Conservation (phyloP, 2,113 vertebrate genomes). For the crab-eating macaque (Macaca fascicularis) region T2T-MFA8v1.1 NC_088386.1:117508501-117509000, state of each 20-base stretch:
- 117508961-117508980: neutral
- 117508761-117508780: conserved; percentile 56
- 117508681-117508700: neutral
- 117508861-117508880: neutral
- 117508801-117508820: conserved; percentile 36
- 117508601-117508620: neutral
- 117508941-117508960: conserved; percentile 18
- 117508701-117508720: conserved; percentile 2
- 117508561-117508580: neutral
- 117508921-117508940: neutral
- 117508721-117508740: conserved; percentile 36
- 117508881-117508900: neutral
- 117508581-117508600: neutral
- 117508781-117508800: conserved; percentile 65
- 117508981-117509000: conserved; percentile 37
- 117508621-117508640: neutral
- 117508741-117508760: conserved; percentile 41
- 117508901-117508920: neutral
- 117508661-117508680: neutral
- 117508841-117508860: neutral
- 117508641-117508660: neutral
- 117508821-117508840: conserved; percentile 56
- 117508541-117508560: conserved; percentile 50
- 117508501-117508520: conserved; percentile 37
- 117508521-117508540: neutral